Evolutionary conservation across 2,113 vertebrate species (phyloP).

Genomic region (Aleadryas rufinucha): DNA sequence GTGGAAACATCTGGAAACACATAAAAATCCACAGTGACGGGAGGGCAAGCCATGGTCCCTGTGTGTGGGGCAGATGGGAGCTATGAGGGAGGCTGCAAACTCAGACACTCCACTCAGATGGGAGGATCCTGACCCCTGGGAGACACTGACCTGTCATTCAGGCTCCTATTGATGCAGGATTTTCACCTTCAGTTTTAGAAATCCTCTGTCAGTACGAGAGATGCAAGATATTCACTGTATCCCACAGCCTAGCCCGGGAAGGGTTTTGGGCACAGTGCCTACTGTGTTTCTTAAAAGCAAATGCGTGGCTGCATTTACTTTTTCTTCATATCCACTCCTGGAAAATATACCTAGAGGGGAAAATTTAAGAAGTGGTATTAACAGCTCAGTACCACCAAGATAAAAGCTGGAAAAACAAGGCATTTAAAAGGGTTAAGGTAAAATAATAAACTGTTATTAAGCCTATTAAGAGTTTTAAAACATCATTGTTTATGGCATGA

Average conservation of each 20-base stretch:
- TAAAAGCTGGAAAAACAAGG: conserved; percentile 20
- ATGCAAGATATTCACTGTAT: not conserved
- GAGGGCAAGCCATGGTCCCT: not conserved
- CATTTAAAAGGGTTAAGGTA: conserved; percentile 33
- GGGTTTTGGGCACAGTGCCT: not conserved
- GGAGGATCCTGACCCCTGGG: not conserved
- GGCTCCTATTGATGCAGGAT: not conserved
- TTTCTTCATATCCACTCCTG: not conserved
- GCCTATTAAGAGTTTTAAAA: conserved; percentile 58
- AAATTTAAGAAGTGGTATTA: conserved; percentile 47
- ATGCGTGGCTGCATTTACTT: not conserved
- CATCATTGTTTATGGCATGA: conserved; percentile 4
- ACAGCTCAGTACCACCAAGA: conserved; percentile 17
- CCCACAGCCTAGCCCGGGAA: not conserved
- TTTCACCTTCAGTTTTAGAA: not conserved
- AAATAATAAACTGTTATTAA: conserved; percentile 48
- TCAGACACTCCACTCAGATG: accelerated
- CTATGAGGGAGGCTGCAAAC: not conserved
- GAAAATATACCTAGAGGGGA: conserved; percentile 33
- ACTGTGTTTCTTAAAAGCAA: not conserved
- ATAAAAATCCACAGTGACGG: not conserved
- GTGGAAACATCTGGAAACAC: conserved; percentile 7
- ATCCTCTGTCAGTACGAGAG: not conserved
- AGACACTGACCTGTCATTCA: not conserved
- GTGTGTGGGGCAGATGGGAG: not conserved